phyloP scores from a whole-genome alignment of 2,797 vertebrate species.

The Rachycentron canadum region DNA sequence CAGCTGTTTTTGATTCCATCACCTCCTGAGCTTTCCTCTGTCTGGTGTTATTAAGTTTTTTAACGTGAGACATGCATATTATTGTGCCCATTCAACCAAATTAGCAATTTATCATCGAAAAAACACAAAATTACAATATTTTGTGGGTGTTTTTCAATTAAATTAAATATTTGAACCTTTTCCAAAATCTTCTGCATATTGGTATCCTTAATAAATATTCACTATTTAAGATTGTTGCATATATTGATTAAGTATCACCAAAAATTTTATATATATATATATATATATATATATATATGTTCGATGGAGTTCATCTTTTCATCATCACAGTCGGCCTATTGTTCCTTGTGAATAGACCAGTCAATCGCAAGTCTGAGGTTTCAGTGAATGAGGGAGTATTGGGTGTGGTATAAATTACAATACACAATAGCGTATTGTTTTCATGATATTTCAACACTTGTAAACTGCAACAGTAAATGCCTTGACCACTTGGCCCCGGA shows the following conservation, averaged over 20 bases:
- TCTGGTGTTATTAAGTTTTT: conserved; percentile 65
- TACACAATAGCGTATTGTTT: conserved; percentile 66
- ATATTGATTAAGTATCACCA: conserved; percentile 41
- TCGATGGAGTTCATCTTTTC: conserved; percentile 55
- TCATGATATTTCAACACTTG: conserved; percentile 66
- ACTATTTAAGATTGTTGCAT: conserved; percentile 13
- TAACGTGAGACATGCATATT: conserved; percentile 52
- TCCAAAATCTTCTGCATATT: neutral
- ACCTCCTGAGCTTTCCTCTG: conserved; percentile 48
- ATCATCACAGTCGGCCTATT: conserved; percentile 35
- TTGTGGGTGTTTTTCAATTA: conserved; percentile 14
- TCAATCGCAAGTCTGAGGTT: conserved; percentile 37
- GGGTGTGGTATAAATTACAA: conserved; percentile 45
- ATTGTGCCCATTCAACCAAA: conserved; percentile 32
- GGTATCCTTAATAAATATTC: conserved; percentile 20
- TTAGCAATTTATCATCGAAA: neutral
- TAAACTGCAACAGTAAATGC: conserved; percentile 69
- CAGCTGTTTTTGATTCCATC: conserved; percentile 47
- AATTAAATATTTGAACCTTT: conserved; percentile 19
- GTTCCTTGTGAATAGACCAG: conserved; percentile 36
- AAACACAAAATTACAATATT: conserved; percentile 1
- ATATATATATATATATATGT: no score
- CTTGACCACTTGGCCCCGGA: conserved; percentile 74
- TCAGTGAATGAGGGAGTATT: conserved; percentile 35
- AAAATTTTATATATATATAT: no score